Evolutionary conservation across 2,797 vertebrate species (phyloP).

Genomic region (Cichlasoma orientale): DNA sequence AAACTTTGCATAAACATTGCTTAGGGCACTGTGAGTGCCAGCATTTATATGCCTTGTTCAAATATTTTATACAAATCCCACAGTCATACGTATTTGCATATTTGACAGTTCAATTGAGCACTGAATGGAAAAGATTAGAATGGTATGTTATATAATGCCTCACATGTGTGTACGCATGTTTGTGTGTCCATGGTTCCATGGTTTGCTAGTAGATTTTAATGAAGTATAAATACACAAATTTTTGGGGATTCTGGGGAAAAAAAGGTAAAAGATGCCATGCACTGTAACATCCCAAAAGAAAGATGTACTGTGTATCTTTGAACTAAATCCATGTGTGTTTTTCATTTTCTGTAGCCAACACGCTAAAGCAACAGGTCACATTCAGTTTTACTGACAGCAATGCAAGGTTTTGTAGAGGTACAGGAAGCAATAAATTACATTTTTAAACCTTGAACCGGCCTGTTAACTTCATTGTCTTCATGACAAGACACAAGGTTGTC

Average conservation of each 20-base stretch:
- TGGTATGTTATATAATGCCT: no score
- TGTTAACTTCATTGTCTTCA: conserved; percentile 27
- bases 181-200: no score
- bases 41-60: no score
- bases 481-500: not conserved
- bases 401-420: conserved; percentile 10
- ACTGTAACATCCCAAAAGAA: not conserved
- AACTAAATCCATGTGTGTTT: not conserved
- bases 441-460: conserved; percentile 25
- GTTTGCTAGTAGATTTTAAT: not conserved
- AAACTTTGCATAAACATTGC: no score
- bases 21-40: no score
- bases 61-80: no score
- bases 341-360: not conserved
- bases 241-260: not conserved
- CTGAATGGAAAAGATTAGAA: no score
- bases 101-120: no score
- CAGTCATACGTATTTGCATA: no score
- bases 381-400: not conserved
- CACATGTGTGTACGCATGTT: no score
- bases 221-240: not conserved
- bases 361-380: conserved; percentile 4
- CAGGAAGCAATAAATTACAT: conserved; percentile 13
- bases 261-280: not conserved
- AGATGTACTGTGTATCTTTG: not conserved